Conservation (phyloP, 1,140 invertebrate species). For the Psilanteris sp. region DNA sequence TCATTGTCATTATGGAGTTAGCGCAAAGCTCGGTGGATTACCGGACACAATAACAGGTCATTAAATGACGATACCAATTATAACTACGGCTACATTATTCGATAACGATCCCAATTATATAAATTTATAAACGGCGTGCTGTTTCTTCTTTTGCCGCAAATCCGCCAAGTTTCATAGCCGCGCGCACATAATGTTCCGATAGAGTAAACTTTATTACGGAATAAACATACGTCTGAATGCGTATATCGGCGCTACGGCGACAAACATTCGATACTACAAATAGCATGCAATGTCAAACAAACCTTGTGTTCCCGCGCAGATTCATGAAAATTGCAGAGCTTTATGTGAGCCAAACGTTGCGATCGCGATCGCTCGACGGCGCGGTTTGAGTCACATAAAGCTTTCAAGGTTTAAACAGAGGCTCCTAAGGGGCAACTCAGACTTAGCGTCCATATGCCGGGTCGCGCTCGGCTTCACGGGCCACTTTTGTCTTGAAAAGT, state of each 20-base stretch:
- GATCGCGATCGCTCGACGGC: background rate
- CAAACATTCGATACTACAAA: constrained; percentile 37
- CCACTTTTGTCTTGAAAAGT: too few relatives aligned
- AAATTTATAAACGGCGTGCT: constrained; percentile 52
- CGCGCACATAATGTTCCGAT: constrained; percentile 20
- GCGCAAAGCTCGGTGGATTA: constrained; percentile 72
- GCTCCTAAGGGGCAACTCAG: constrained; percentile 47
- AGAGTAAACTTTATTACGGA: constrained; percentile 51
- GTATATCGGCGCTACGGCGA: too few relatives aligned
- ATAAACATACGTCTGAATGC: constrained; percentile 32
- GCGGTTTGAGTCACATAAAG: constrained; percentile 9
- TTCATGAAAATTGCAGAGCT: constrained; percentile 50
- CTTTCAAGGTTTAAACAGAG: constrained; percentile 22
- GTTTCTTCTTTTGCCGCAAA: constrained; percentile 25
- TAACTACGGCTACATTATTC: constrained; percentile 54
- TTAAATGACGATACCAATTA: constrained; percentile 69
- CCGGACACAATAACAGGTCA: constrained; percentile 69
- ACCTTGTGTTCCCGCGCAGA: constrained; percentile 17
- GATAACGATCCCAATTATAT: constrained; percentile 62
- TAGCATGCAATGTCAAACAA: constrained; percentile 37
- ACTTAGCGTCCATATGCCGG: constrained; percentile 61
- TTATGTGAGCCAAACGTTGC: constrained; percentile 33
- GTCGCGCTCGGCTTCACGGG: background rate
- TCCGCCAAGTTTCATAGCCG: constrained; percentile 25
- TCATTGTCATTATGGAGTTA: constrained; percentile 74